Evolutionary conservation across 2,797 vertebrate species (phyloP).

Genomic region (Parauchenoglanis ngamensis): DNA sequence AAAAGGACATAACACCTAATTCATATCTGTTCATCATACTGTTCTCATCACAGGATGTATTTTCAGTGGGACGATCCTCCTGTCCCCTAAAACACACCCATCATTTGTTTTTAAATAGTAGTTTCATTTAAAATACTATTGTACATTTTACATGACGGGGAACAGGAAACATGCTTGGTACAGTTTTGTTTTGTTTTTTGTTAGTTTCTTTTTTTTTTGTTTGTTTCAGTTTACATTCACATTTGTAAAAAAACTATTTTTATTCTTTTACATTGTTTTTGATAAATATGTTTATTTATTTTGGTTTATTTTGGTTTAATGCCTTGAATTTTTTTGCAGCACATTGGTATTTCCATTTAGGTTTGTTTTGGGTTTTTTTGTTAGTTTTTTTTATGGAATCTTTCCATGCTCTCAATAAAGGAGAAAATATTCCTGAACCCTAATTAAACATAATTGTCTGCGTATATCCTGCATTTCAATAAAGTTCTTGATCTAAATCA

Average conservation of each 20-base stretch:
- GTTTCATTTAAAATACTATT: conserved; percentile 5
- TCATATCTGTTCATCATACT: conserved; percentile 37
- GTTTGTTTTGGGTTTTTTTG: conserved; percentile 75
- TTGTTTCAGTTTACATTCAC: conserved; percentile 74
- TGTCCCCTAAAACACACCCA: conserved; percentile 34
- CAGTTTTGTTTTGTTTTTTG: conserved; percentile 68
- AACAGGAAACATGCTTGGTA: conserved; percentile 72
- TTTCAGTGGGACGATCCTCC: conserved; percentile 56
- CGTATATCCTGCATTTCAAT: conserved; percentile 29
- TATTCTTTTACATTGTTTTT: conserved; percentile 80
- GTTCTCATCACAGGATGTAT: conserved; percentile 61
- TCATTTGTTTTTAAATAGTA: not conserved
- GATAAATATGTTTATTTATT: conserved; percentile 81
- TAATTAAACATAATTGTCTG: conserved; percentile 12
- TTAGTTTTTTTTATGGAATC: conserved; percentile 81
- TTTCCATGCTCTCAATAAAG: conserved; percentile 96
- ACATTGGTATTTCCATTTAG: conserved; percentile 73
- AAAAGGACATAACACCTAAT: conserved; percentile 44
- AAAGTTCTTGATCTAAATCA: conserved; percentile 23
- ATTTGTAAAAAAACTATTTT: conserved; percentile 80
- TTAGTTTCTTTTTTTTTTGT: conserved; percentile 70
- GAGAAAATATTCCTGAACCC: conserved; percentile 60
- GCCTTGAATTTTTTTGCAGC: conserved; percentile 83
- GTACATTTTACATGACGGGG: conserved; percentile 27
- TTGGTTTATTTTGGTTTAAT: conserved; percentile 85